These are phyloP conservation scores for Drosophila melanosoma DNA, from an alignment of 2,888 invertebrate genomes.

Conservation along the genomic window DNA sequence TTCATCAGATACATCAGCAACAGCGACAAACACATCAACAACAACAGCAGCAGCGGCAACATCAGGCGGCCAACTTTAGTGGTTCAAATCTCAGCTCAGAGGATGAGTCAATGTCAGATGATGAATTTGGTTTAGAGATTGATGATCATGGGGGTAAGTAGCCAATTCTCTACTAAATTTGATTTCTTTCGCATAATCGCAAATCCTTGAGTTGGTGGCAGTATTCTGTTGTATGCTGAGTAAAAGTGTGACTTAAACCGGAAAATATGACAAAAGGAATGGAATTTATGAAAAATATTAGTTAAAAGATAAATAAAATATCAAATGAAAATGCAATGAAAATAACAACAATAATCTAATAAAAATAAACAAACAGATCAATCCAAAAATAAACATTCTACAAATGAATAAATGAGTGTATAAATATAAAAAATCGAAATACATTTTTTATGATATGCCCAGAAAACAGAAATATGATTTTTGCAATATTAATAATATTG, in stretches of 20 bases:
- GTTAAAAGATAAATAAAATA: background rate
- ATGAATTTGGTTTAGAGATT: conserved; percentile 81
- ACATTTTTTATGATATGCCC: background rate
- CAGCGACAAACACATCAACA: conserved; percentile 27
- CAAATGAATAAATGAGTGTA: too few relatives aligned
- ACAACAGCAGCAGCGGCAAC: conserved; percentile 48
- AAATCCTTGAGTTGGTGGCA: conserved; percentile 47
- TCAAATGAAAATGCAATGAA: background rate
- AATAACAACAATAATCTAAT: background rate
- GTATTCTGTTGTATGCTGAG: conserved; percentile 55
- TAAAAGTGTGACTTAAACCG: background rate
- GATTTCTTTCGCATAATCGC: conserved; percentile 1
- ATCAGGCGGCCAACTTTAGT: conserved; percentile 55
- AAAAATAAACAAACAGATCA: background rate
- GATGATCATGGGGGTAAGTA: conserved; percentile 82
- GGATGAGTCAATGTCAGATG: conserved; percentile 79
- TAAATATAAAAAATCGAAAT: background rate
- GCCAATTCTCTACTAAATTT: background rate
- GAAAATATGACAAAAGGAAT: background rate
- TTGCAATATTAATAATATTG: background rate
- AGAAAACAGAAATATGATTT: background rate
- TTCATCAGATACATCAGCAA: conserved; percentile 48
- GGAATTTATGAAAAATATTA: background rate
- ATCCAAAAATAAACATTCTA: background rate
- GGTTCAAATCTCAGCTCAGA: conserved; percentile 78